Evolutionary conservation across 2,797 vertebrate species (phyloP).

Genomic region (Coracias cyanogaster): DNA sequence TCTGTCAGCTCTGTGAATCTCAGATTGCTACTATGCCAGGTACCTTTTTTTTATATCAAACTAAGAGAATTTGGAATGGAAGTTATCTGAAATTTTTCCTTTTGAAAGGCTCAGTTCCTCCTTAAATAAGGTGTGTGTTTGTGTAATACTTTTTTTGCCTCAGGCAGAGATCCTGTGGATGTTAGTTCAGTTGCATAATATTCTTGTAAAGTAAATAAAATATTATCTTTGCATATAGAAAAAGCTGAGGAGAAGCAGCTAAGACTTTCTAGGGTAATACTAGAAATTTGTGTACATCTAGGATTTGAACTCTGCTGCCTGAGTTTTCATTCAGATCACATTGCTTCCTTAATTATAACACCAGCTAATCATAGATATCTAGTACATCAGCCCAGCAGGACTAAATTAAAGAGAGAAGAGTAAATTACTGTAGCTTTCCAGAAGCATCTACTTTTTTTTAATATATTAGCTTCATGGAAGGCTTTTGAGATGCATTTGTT

Average conservation of each 20-base stretch:
- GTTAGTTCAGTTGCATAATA: not conserved
- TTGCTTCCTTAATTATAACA: not conserved
- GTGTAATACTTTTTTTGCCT: not conserved
- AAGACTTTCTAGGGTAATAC: not conserved
- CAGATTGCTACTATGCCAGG: not conserved
- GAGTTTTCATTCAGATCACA: not conserved
- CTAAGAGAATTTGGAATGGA: not conserved
- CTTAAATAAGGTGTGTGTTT: not conserved
- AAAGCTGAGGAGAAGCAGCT: not conserved
- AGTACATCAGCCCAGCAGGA: not conserved
- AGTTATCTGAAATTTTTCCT: not conserved
- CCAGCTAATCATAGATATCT: not conserved
- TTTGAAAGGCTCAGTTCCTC: not conserved
- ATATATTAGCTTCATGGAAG: not conserved
- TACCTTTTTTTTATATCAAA: not conserved
- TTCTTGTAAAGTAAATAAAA: constrained; percentile 30
- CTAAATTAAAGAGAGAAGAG: not conserved
- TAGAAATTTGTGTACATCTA: not conserved
- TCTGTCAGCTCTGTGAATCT: constrained; percentile 4
- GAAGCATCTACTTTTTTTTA: not conserved
- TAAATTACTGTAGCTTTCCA: not conserved
- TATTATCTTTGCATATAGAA: not conserved
- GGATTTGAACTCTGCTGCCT: not conserved
- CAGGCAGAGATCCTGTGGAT: not conserved
- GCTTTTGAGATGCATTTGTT: not conserved